A percentile compares a stretch with the other conserved stretches of the same genome.
Conservation (phyloP, 2,113 vertebrate species). For the Daphoenositta chrysoptera region DNA sequence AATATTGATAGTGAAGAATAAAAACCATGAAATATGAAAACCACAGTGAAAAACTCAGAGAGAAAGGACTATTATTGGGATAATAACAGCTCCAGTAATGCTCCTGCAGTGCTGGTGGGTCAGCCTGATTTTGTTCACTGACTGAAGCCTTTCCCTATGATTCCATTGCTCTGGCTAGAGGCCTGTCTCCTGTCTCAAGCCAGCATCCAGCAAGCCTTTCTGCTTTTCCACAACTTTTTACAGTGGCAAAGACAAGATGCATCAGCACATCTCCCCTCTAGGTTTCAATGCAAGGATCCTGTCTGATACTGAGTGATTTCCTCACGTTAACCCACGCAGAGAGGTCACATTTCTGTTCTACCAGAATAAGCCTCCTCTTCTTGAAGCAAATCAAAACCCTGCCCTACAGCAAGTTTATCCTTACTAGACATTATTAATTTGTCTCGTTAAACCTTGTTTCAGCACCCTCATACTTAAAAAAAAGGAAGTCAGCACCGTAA, state of each 20-base stretch:
- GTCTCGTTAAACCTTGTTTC: not conserved
- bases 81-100: not conserved
- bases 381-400: not conserved
- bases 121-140: not conserved
- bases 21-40: not conserved
- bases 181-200: not conserved
- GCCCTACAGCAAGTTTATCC: not conserved
- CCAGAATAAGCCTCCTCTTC: not conserved
- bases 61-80: not conserved
- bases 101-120: not conserved
- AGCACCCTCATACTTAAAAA: not conserved
- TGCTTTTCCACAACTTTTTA: not conserved
- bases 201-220: not conserved
- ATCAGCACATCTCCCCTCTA: not conserved
- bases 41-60: not conserved
- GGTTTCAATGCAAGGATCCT: not conserved
- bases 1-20: not conserved
- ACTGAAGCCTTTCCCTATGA: not conserved
- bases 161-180: not conserved
- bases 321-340: not conserved
- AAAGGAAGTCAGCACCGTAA: not conserved
- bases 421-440: not conserved
- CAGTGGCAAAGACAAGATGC: not conserved
- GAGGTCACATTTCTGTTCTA: not conserved
- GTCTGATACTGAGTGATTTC: not conserved